Evolutionary conservation across 2,797 vertebrate species (phyloP).

Genomic region (Melanotaenia trifasciata): DNA sequence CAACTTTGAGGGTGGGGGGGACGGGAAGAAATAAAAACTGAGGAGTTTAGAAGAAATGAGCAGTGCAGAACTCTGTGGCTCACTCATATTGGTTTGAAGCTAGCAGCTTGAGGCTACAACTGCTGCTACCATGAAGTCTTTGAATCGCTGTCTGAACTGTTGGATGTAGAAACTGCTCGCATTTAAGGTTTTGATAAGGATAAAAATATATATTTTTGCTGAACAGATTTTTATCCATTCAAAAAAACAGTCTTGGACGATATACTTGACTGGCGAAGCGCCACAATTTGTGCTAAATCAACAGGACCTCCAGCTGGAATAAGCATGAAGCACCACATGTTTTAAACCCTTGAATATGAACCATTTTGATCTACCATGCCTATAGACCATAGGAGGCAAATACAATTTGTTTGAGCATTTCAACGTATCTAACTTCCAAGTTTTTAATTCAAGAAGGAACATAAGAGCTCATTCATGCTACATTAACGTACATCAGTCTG

Average conservation of each 20-base stretch:
- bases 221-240: conserved; percentile 6
- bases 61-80: conserved; percentile 11
- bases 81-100: conserved; percentile 19
- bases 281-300: no score
- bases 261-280: not conserved
- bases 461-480: no score
- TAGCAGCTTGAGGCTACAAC: conserved; percentile 19
- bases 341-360: no score
- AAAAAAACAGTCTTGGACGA: not conserved
- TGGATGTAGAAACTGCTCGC: not conserved
- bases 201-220: conserved; percentile 10
- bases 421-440: no score
- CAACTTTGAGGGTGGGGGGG: conserved; percentile 12
- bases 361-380: no score
- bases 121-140: not conserved
- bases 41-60: conserved; percentile 29
- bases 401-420: no score
- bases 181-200: conserved; percentile 6
- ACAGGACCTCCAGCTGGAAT: no score
- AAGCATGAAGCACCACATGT: no score
- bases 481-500: no score
- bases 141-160: conserved; percentile 11
- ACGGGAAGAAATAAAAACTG: conserved; percentile 4
- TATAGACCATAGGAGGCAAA: no score
- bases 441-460: no score